Percentiles rank a stretch among this genome's conserved stretches.
These are phyloP conservation scores for Pyrochroa serraticornis DNA, from an alignment of 2,888 invertebrate genomes.

Conservation along the genomic window DNA sequence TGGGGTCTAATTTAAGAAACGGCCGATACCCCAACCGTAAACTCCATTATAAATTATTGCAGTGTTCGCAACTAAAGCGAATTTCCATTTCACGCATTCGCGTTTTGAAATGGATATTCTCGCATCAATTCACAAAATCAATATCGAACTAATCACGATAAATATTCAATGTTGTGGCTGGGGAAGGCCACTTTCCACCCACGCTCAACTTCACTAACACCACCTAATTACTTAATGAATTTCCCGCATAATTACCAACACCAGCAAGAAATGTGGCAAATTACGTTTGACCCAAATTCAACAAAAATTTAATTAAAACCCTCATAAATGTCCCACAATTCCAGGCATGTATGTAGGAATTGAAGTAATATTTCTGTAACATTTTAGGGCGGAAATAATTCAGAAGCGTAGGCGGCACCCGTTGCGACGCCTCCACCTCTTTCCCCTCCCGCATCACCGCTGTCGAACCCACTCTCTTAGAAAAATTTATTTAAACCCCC, in stretches of 20 bases:
- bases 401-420: constrained; percentile 28
- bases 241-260: too few species aligned
- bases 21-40: constrained; percentile 6
- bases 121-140: constrained; percentile 24
- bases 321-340: constrained; percentile 6
- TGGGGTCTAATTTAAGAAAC: too few species aligned
- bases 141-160: constrained; percentile 21
- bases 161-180: constrained; percentile 28
- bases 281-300: not conserved
- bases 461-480: not conserved
- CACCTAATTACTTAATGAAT: too few species aligned
- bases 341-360: constrained; percentile 6
- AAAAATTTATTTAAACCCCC: constrained; percentile 6
- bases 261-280: too few species aligned
- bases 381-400: constrained; percentile 30
- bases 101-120: constrained; percentile 37
- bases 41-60: constrained; percentile 21
- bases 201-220: too few species aligned
- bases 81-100: constrained; percentile 28
- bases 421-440: constrained; percentile 20
- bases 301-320: constrained; percentile 20
- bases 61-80: constrained; percentile 7
- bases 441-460: constrained; percentile 1
- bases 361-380: constrained; percentile 21
- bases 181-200: too few species aligned